These are phyloP conservation scores for Melolontha melolontha DNA, from an alignment of 2,888 invertebrate genomes.

Conservation along the genomic window DNA sequence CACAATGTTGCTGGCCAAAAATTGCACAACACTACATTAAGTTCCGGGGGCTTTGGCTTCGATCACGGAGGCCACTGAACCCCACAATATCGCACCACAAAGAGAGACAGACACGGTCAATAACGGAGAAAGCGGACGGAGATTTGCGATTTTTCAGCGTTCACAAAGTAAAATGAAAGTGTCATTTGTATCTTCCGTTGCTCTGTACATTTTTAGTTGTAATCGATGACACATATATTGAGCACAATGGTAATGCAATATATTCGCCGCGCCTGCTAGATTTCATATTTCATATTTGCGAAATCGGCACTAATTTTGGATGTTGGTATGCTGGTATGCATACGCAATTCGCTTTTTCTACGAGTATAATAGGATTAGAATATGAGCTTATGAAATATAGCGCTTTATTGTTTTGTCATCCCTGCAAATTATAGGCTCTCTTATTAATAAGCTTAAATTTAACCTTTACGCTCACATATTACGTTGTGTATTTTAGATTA, in stretches of 20 bases:
- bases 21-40: conserved; percentile 53
- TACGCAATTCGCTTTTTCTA: background rate
- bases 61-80: conserved; percentile 49
- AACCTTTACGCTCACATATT: too few relatives aligned
- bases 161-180: conserved; percentile 50
- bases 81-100: conserved; percentile 45
- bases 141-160: conserved; percentile 46
- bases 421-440: background rate
- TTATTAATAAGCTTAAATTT: too few relatives aligned
- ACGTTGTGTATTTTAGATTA: too few relatives aligned
- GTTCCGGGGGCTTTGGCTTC: conserved; percentile 59
- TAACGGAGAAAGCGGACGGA: conserved; percentile 49
- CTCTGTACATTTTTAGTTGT: background rate
- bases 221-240: conserved; percentile 6
- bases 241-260: conserved; percentile 9
- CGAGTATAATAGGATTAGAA: conserved; percentile 7
- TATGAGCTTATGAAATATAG: background rate
- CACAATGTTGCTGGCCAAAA: conserved; percentile 50
- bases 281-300: conserved; percentile 4
- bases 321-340: background rate
- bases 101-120: conserved; percentile 41
- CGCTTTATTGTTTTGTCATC: conserved; percentile 1
- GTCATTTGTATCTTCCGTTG: conserved; percentile 44
- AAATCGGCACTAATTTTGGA: conserved; percentile 8
- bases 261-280: conserved; percentile 2